These are phyloP conservation scores for Euthynnus affinis DNA, from an alignment of 2,797 vertebrate genomes.

Conservation along the genomic window DNA sequence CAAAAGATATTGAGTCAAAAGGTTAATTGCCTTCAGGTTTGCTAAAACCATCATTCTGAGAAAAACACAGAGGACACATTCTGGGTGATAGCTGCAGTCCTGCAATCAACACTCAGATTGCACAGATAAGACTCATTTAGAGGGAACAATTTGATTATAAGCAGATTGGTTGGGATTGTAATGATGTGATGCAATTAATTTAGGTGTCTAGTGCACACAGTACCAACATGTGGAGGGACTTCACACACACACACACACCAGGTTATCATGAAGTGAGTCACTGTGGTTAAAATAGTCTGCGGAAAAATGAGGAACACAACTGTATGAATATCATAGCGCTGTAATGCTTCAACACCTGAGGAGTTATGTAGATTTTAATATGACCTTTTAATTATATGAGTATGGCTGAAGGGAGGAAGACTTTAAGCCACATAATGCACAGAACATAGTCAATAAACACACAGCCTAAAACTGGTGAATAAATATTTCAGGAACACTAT, in stretches of 20 bases:
- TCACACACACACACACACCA: not conserved
- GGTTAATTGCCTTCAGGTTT: not conserved
- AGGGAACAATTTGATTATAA: not conserved
- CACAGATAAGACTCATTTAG: not conserved
- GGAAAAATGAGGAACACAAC: constrained; percentile 16
- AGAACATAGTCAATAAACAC: constrained; percentile 1
- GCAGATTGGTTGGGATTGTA: constrained; percentile 1
- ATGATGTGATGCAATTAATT: constrained; percentile 22
- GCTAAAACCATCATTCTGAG: not conserved
- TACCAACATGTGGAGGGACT: not conserved
- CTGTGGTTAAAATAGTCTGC: constrained; percentile 17
- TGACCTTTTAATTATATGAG: not conserved
- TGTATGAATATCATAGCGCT: not conserved
- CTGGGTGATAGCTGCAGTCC: not conserved
- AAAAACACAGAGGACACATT: not conserved
- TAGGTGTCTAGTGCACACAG: constrained; percentile 8
- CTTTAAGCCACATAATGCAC: not conserved
- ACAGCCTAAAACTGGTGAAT: not conserved
- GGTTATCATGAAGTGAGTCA: constrained; percentile 35
- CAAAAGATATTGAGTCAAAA: not conserved
- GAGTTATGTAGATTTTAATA: constrained; percentile 5
- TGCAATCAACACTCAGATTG: not conserved
- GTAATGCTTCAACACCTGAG: constrained; percentile 15
- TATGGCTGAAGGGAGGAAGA: constrained; percentile 10
- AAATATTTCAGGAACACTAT: constrained; percentile 5